Evolutionary conservation across 2,797 vertebrate genomes (phyloP), one percentile per base, ranked within the genome.

Genomic region (Micropoecilia bifurca): DNA sequence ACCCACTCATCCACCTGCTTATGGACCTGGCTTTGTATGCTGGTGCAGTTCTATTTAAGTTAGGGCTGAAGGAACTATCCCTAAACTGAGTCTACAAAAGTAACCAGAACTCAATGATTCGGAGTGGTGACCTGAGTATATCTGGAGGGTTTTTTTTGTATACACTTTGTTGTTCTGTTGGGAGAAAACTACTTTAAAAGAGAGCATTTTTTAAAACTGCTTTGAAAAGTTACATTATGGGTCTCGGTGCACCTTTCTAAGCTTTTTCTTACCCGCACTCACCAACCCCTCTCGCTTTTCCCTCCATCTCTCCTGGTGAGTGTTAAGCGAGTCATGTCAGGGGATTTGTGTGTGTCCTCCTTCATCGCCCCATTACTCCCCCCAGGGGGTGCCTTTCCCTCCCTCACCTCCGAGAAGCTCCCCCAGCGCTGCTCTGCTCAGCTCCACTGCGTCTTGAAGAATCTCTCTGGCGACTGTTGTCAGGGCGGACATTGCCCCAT

Each of bases 311-410:
- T 95, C 95, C 96, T 90, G 96, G 95, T 96, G 97, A 95, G 95
- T 96, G 97, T 97, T 97, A 98, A 97, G 95, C 96, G 96, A 97
- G 96, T 97, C 96, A 97, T 96, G 95, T 97, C 96, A 96, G 93
- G 89, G 95, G 92, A 96, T 95, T 96, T 95, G 96, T 95, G 96
- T 95, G 94, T 95, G 93, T 95, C 89, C 84, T 94, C 89, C 82
- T 90, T 96, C 96, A 95, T 95, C 96, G 97, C 95, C 94, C 96
- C 97, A 98, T 98, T 98, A 98, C 96, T 94, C 95, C 93, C 96
- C 96, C 93, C 91, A 90, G 94, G 88, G 92, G 93, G 84, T 61
- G 80, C 83, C 88, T 89, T 77, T 81, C 85, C 92, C 92, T 94
- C 94, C 92, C 97, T 97, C 96, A 99, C 98, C 98, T 99, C 97